Percentiles rank a stretch among this genome's conserved stretches.
Conservation (phyloP, 2,797 vertebrate species). For the Bovichtus variegatus region DNA sequence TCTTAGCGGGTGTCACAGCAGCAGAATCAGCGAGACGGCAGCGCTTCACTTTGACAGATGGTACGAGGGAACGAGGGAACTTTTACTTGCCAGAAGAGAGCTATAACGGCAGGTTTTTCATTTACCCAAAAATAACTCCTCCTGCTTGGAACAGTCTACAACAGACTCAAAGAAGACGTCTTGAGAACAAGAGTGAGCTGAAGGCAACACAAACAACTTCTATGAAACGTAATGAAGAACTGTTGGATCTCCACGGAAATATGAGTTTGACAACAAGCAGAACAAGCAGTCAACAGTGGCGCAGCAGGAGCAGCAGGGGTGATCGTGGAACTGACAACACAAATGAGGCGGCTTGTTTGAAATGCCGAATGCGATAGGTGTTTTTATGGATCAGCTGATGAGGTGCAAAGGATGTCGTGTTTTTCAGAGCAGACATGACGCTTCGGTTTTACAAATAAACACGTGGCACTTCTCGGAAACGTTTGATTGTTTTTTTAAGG, state of each 20-base stretch:
- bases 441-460: no score
- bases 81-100: slow-evolving; percentile 20
- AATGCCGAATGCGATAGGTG: neutral
- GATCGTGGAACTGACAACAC: slow-evolving; percentile 1
- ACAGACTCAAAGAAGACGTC: slow-evolving; percentile 17
- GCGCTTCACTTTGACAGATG: slow-evolving; percentile 29
- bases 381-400: slow-evolving; percentile 3
- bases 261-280: slow-evolving; percentile 10
- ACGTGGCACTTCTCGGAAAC: no score
- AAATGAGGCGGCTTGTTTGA: neutral
- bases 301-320: slow-evolving; percentile 22
- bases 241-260: slow-evolving; percentile 17
- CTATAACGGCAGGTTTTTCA: slow-evolving; percentile 28
- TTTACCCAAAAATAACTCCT: slow-evolving; percentile 47
- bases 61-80: neutral
- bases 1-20: slow-evolving; percentile 13
- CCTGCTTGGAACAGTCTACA: slow-evolving; percentile 8
- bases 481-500: no score
- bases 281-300: slow-evolving; percentile 21
- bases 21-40: neutral
- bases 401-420: neutral
- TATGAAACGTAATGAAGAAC: slow-evolving; percentile 32
- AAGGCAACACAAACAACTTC: slow-evolving; percentile 11
- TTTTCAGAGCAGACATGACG: neutral
- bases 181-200: slow-evolving; percentile 13